phyloP scores from a whole-genome alignment of 2,888 invertebrate genomes.

The Pilophorus perplexus region DNA sequence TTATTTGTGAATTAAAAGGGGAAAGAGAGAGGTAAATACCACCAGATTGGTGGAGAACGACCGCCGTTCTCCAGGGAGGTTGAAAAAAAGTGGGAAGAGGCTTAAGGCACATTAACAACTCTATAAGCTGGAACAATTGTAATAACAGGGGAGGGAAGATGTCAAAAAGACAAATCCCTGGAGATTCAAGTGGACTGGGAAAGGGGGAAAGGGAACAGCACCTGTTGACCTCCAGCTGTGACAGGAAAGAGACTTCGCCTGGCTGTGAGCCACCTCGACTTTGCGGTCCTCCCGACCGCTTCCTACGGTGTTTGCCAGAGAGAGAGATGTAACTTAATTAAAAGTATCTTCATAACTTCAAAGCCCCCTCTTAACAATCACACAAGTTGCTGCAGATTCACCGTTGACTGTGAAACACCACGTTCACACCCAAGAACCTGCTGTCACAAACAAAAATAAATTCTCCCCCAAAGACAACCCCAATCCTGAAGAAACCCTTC shows the following conservation, averaged over 20 bases:
- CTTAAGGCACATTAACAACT: background rate
- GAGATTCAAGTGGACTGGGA: background rate
- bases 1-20: too few relatives aligned
- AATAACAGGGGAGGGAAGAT: background rate
- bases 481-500: too few relatives aligned
- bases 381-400: too few relatives aligned
- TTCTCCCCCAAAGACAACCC: too few relatives aligned
- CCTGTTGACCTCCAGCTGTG: background rate
- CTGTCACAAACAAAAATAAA: too few relatives aligned
- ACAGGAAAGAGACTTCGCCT: background rate
- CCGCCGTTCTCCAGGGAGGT: too few relatives aligned
- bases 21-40: too few relatives aligned
- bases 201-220: background rate
- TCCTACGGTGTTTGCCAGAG: background rate
- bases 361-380: too few relatives aligned
- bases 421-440: too few relatives aligned
- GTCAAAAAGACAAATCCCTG: background rate
- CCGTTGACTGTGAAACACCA: too few relatives aligned
- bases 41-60: too few relatives aligned
- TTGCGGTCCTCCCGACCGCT: background rate
- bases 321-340: conserved; percentile 9
- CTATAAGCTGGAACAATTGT: background rate
- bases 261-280: background rate
- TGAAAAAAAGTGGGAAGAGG: too few relatives aligned
- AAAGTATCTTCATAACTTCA: conserved; percentile 17